phyloP scores from a whole-genome alignment of 64 coral and sea anemone genomes.

The Dendrophyllia cribrosa region DNA sequence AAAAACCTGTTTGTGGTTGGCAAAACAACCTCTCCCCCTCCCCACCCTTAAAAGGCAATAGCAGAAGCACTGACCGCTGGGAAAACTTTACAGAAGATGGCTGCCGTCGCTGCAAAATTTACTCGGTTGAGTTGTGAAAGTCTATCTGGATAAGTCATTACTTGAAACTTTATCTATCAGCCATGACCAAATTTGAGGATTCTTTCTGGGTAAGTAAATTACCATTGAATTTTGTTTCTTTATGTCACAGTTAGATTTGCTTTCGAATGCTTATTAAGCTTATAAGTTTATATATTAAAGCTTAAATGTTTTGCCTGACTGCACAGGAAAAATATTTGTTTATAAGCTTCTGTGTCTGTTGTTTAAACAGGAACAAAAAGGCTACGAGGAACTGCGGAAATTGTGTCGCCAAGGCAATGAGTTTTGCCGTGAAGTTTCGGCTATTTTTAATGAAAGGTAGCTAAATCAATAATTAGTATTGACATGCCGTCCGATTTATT shows the following conservation, averaged over 20 bases:
- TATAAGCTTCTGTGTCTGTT: neutral
- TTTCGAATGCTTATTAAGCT: too few relatives aligned
- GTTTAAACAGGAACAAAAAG: slow-evolving; percentile 87
- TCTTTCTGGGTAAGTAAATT: slow-evolving; percentile 59
- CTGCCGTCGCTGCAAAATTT: too few relatives aligned
- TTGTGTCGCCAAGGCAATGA: slow-evolving; percentile 95
- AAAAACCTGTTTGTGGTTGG: neutral
- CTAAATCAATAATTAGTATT: neutral
- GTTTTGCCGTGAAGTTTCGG: slow-evolving; percentile 87
- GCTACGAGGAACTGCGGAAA: slow-evolving; percentile 97
- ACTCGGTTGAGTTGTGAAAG: neutral
- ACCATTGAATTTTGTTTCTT: neutral
- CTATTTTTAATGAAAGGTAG: slow-evolving; percentile 88
- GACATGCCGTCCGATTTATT: too few relatives aligned
- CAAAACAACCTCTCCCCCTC: neutral
- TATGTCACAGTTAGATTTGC: too few relatives aligned
- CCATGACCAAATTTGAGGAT: slow-evolving; percentile 70
- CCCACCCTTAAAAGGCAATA: neutral
- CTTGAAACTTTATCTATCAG: neutral
- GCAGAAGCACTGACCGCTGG: neutral
- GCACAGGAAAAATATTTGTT: neutral
- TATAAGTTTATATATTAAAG: too few relatives aligned
- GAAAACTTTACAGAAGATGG: neutral
- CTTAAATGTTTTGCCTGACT: too few relatives aligned
- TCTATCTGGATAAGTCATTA: neutral